Conservation (phyloP, 2,113 vertebrate genomes). For the Pampusana beccarii region DNA sequence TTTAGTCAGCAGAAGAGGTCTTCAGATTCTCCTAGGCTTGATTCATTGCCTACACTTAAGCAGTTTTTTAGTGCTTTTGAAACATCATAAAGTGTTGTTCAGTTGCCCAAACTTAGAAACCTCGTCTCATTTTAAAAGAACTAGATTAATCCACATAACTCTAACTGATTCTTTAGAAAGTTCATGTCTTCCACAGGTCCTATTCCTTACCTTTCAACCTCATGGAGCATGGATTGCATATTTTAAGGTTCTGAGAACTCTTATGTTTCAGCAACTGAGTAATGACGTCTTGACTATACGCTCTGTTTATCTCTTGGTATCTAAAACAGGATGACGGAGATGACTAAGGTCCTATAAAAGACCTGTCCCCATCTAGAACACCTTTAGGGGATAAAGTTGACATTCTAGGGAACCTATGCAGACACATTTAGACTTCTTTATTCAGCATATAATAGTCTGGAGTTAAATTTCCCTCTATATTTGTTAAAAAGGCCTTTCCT, state of each 20-base stretch:
- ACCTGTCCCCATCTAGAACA: background rate
- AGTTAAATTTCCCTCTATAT: background rate
- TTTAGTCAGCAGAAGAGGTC: background rate
- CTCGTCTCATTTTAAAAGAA: background rate
- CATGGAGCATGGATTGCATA: fast-evolving
- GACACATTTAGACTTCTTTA: background rate
- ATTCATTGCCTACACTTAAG: background rate
- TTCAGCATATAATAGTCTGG: background rate
- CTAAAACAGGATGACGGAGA: background rate
- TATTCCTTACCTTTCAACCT: background rate
- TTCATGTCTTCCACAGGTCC: background rate
- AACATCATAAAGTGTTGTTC: background rate
- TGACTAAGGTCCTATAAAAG: background rate
- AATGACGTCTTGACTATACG: background rate
- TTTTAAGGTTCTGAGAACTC: background rate
- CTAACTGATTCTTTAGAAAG: background rate
- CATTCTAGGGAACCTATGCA: background rate
- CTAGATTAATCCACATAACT: background rate
- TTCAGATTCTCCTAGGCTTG: background rate
- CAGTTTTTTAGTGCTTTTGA: background rate
- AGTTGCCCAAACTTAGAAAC: background rate
- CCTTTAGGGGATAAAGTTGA: fast-evolving
- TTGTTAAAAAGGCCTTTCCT: background rate
- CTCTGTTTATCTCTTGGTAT: background rate
- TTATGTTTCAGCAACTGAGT: background rate